A percentile compares a stretch with the other conserved stretches of the same genome.
These are phyloP conservation scores for Sycophaga agraensis DNA, from an alignment of 1,140 invertebrate species.

Conservation along the genomic window DNA sequence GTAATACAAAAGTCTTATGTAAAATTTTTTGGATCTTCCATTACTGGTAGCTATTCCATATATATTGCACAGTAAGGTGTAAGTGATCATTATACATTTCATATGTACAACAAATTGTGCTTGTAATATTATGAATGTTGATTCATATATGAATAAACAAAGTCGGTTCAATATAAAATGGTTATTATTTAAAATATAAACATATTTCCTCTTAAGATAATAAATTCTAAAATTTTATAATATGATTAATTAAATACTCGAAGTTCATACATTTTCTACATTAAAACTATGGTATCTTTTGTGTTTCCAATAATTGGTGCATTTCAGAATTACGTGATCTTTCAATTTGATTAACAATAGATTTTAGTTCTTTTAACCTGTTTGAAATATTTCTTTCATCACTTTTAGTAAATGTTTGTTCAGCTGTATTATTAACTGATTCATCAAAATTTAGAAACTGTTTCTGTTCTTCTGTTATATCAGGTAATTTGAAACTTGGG, in stretches of 20 bases:
- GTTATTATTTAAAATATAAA: too few species aligned
- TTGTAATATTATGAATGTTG: slow-evolving; percentile 26
- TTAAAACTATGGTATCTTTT: slow-evolving; percentile 6
- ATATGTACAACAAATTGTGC: slow-evolving; percentile 18
- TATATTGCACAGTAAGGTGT: slow-evolving; percentile 7
- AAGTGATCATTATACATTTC: slow-evolving; percentile 25
- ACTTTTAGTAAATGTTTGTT: slow-evolving; percentile 16
- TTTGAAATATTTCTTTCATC: slow-evolving; percentile 28
- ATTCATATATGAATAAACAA: slow-evolving; percentile 24
- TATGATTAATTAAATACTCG: too few species aligned
- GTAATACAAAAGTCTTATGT: not conserved
- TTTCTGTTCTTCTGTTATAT: slow-evolving; percentile 27
- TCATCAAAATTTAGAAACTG: slow-evolving; percentile 2
- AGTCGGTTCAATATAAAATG: slow-evolving; percentile 13
- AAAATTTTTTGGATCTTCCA: slow-evolving; percentile 13
- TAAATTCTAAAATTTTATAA: too few species aligned
- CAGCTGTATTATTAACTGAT: not conserved
- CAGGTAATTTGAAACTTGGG: slow-evolving; percentile 9
- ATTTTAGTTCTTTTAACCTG: slow-evolving; percentile 37
- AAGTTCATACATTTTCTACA: too few species aligned
- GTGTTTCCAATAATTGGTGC: slow-evolving; percentile 30
- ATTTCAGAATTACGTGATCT: slow-evolving; percentile 28
- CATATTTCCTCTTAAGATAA: too few species aligned
- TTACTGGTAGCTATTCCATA: slow-evolving; percentile 19
- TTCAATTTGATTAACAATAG: slow-evolving; percentile 35